Percentiles rank a stretch among this genome's conserved stretches.
phyloP scores from a whole-genome alignment of 2,888 invertebrate species.

The Agrochola litura region DNA sequence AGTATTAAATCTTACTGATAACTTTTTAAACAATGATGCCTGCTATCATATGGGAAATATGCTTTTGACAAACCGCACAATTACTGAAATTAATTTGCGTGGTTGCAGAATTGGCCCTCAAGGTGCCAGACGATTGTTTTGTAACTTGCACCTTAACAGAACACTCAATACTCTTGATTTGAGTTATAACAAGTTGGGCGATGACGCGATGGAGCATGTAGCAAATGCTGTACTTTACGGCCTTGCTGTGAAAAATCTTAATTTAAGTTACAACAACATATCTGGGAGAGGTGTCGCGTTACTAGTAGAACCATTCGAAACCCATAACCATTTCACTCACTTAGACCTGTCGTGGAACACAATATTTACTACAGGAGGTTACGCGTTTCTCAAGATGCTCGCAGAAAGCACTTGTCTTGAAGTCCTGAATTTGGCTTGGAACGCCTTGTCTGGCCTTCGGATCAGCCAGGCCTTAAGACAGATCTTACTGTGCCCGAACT shows the following conservation, averaged over 20 bases:
- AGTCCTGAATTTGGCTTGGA: constrained; percentile 81
- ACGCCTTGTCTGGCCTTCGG: constrained; percentile 72
- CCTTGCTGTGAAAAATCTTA: constrained; percentile 72
- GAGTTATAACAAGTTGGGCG: constrained; percentile 76
- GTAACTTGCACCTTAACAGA: constrained; percentile 70
- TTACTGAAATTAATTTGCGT: constrained; percentile 77
- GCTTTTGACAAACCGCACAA: constrained; percentile 73
- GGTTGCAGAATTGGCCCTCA: constrained; percentile 80
- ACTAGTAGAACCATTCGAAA: constrained; percentile 76
- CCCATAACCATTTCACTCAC: constrained; percentile 74
- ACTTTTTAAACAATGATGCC: constrained; percentile 79
- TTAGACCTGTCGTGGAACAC: constrained; percentile 83
- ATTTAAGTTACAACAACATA: constrained; percentile 78
- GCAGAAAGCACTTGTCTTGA: constrained; percentile 72
- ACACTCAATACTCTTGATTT: constrained; percentile 74
- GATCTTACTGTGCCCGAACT: constrained; percentile 70
- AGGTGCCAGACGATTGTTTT: constrained; percentile 73
- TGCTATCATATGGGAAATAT: constrained; percentile 82
- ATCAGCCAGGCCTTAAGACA: constrained; percentile 72
- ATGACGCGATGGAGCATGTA: constrained; percentile 73
- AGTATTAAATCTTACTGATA: constrained; percentile 78
- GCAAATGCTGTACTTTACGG: constrained; percentile 72
- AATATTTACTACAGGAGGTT: constrained; percentile 69
- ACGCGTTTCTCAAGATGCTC: constrained; percentile 69
- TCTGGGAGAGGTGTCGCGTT: constrained; percentile 70